These are phyloP conservation scores for Loripinus fragilis DNA, from an alignment of 2,888 invertebrate genomes.

Conservation along the genomic window DNA sequence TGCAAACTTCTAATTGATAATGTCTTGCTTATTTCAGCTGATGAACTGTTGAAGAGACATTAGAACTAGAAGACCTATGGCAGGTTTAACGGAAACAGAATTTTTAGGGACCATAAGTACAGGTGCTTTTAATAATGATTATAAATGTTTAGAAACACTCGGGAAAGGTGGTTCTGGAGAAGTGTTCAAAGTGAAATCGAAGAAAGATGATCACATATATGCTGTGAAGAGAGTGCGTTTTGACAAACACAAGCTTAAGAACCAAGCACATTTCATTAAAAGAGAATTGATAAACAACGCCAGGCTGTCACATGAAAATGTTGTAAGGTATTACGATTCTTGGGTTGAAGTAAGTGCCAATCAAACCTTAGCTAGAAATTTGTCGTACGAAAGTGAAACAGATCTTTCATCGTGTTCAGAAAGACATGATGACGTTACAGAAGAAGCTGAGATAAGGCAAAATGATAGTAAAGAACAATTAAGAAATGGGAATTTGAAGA, in stretches of 20 bases:
- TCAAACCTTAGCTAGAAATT: background rate
- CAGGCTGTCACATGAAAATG: background rate
- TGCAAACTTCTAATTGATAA: too few species aligned
- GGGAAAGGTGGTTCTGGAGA: conserved; percentile 1
- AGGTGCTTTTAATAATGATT: background rate
- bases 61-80: background rate
- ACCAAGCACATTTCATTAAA: background rate
- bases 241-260: background rate
- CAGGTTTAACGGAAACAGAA: background rate
- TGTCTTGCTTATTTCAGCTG: too few species aligned
- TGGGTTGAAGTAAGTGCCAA: conserved; percentile 4
- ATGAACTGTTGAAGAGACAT: too few species aligned
- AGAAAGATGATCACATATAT: conserved; percentile 2
- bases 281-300: conserved; percentile 10
- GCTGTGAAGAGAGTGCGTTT: background rate
- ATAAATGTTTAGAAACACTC: background rate
- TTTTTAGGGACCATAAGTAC: background rate
- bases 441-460: too few species aligned
- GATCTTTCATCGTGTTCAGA: background rate
- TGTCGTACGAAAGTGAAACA: background rate
- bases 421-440: too few species aligned
- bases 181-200: background rate
- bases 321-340: conserved; percentile 5
- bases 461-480: too few species aligned
- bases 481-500: too few species aligned